phyloP scores from a whole-genome alignment of 2,113 vertebrate genomes.

The Osmerus mordax region DNA sequence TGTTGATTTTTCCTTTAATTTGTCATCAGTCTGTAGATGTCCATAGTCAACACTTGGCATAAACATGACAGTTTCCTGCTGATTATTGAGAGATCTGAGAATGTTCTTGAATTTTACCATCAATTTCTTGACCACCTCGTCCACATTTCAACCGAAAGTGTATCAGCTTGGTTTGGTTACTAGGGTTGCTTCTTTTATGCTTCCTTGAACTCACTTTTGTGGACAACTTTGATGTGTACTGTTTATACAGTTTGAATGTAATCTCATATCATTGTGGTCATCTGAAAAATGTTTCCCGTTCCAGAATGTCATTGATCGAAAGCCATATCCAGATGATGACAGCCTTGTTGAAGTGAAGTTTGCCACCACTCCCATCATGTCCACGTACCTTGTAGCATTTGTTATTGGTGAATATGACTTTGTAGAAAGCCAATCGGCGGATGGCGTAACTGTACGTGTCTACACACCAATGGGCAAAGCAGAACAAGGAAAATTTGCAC shows the following conservation, averaged over 20 bases:
- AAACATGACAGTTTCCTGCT: too few relatives aligned
- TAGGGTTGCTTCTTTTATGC: too few relatives aligned
- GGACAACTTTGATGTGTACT: too few relatives aligned
- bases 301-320: constrained; percentile 89
- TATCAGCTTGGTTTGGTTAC: too few relatives aligned
- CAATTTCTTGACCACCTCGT: too few relatives aligned
- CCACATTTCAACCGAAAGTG: too few relatives aligned
- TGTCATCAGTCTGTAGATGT: too few relatives aligned
- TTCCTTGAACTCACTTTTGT: too few relatives aligned
- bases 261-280: background rate
- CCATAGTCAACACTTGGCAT: too few relatives aligned
- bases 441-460: constrained; percentile 88
- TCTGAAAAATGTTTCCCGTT: background rate
- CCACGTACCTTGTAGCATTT: constrained; percentile 95
- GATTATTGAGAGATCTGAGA: too few relatives aligned
- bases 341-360: constrained; percentile 93
- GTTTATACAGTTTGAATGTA: background rate
- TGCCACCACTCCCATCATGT: constrained; percentile 91
- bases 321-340: constrained; percentile 88
- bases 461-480: constrained; percentile 95
- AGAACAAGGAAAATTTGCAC: constrained; percentile 94
- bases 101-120: too few relatives aligned
- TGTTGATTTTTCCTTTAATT: too few relatives aligned
- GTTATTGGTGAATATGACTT: constrained; percentile 97
- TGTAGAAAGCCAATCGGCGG: constrained; percentile 89